phyloP scores from a whole-genome alignment of 2,888 invertebrate species.

The Drosophila yooni region DNA sequence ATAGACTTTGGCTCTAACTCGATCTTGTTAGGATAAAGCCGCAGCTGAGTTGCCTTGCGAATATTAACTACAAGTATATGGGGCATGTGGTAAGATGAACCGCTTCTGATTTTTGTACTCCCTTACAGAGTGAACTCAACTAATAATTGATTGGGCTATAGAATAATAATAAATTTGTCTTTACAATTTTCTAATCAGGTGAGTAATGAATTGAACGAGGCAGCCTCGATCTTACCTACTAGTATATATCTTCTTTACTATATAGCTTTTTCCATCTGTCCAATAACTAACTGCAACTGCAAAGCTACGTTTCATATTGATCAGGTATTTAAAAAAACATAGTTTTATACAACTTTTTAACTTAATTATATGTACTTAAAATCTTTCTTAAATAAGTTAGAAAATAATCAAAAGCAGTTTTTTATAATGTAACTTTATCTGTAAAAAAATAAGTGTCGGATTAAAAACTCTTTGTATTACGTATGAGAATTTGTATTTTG shows the following conservation, averaged over 20 bases:
- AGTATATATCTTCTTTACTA: neutral
- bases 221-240: neutral
- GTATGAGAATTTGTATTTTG: neutral
- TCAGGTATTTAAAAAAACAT: neutral
- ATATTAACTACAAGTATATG: slow-evolving; percentile 47
- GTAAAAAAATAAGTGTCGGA: neutral
- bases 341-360: neutral
- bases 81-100: slow-evolving; percentile 4
- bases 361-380: neutral
- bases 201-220: neutral
- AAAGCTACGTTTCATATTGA: neutral
- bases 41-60: slow-evolving; percentile 30
- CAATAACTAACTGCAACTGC: neutral
- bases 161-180: neutral
- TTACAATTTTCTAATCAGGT: neutral
- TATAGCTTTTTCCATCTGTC: neutral
- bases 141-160: too few relatives aligned
- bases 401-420: neutral
- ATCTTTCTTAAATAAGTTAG: neutral
- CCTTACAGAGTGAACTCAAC: neutral
- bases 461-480: neutral
- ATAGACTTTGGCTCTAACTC: slow-evolving; percentile 21
- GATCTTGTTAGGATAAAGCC: slow-evolving; percentile 71
- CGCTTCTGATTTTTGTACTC: neutral
- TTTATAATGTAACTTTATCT: neutral